These are phyloP conservation scores for Bradysia coprophila DNA, from an alignment of 1,140 invertebrate genomes.

Conservation along the genomic window DNA sequence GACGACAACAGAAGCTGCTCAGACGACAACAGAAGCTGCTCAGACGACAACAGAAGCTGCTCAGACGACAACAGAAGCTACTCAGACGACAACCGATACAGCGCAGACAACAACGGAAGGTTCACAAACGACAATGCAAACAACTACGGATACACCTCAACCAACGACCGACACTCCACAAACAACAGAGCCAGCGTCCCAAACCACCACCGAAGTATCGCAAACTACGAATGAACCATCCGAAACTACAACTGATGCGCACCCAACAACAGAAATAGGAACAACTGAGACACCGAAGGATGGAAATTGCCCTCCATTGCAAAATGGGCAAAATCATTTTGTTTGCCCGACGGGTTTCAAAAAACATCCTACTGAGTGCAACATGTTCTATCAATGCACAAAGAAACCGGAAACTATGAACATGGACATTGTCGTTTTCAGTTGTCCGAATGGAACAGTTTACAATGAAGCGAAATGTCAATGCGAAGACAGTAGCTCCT, in stretches of 20 bases:
- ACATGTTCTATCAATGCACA: conserved; percentile 68
- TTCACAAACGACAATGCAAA: conserved; percentile 10
- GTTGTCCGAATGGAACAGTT: conserved; percentile 54
- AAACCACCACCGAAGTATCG: conserved; percentile 6
- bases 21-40: too few species aligned
- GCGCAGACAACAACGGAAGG: conserved; percentile 6
- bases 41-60: background rate
- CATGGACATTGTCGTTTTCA: conserved; percentile 48
- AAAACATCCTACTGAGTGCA: conserved; percentile 66
- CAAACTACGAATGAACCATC: conserved; percentile 11
- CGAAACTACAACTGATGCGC: conserved; percentile 13
- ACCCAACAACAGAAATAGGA: conserved; percentile 4
- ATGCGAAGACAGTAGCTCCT: conserved; percentile 27
- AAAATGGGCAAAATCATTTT: conserved; percentile 44
- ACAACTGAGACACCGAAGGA: conserved; percentile 1
- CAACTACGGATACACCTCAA: conserved; percentile 7
- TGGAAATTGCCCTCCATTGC: conserved; percentile 26
- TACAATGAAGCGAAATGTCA: conserved; percentile 53
- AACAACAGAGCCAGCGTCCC: conserved; percentile 5
- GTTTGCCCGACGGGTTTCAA: conserved; percentile 65
- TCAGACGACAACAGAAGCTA: conserved; percentile 4
- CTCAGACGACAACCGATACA: conserved; percentile 5
- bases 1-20: too few species aligned
- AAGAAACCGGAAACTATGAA: conserved; percentile 39
- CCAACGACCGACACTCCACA: conserved; percentile 9